These are phyloP conservation scores for Notothenia rossii DNA, from an alignment of 2,113 vertebrate genomes.

Conservation along the genomic window DNA sequence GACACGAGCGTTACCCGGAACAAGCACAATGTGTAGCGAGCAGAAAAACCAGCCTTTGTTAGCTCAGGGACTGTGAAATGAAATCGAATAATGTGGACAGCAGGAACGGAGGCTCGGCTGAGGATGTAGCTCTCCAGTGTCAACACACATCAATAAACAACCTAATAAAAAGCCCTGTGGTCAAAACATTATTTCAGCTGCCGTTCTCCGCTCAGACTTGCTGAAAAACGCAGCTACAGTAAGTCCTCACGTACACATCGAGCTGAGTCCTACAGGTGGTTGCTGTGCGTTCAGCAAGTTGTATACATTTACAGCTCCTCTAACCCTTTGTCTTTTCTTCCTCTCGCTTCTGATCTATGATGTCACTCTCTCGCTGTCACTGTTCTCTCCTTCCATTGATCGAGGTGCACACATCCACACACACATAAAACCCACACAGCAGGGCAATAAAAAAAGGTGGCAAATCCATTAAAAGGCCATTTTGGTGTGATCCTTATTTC, in stretches of 20 bases:
- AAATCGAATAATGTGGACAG: slow-evolving; percentile 76
- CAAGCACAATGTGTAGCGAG: slow-evolving; percentile 58
- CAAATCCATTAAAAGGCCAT: slow-evolving; percentile 25
- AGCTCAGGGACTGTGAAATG: slow-evolving; percentile 73
- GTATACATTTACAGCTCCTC: background rate
- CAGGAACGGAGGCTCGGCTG: slow-evolving; percentile 53
- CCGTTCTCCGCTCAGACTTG: slow-evolving; percentile 41
- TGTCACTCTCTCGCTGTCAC: background rate
- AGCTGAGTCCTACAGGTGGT: slow-evolving; percentile 44
- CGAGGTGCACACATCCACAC: slow-evolving; percentile 7
- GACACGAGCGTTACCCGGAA: slow-evolving; percentile 58
- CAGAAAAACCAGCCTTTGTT: slow-evolving; percentile 74
- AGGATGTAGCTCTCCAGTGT: slow-evolving; percentile 68
- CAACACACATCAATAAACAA: slow-evolving; percentile 80
- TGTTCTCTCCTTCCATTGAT: slow-evolving; percentile 24
- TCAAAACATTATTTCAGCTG: slow-evolving; percentile 68
- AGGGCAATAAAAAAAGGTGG: slow-evolving; percentile 38
- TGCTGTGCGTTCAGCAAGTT: slow-evolving; percentile 8
- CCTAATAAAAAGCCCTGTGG: slow-evolving; percentile 68
- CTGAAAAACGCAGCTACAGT: slow-evolving; percentile 26
- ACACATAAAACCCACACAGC: slow-evolving; percentile 10
- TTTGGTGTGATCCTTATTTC: slow-evolving; percentile 43
- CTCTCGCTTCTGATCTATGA: slow-evolving; percentile 5
- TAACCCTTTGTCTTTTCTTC: slow-evolving; percentile 17
- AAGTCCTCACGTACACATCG: slow-evolving; percentile 34